Base-by-base conservation (phyloP, 2,113 vertebrate species). In the Collichthys lucidus region DNA sequence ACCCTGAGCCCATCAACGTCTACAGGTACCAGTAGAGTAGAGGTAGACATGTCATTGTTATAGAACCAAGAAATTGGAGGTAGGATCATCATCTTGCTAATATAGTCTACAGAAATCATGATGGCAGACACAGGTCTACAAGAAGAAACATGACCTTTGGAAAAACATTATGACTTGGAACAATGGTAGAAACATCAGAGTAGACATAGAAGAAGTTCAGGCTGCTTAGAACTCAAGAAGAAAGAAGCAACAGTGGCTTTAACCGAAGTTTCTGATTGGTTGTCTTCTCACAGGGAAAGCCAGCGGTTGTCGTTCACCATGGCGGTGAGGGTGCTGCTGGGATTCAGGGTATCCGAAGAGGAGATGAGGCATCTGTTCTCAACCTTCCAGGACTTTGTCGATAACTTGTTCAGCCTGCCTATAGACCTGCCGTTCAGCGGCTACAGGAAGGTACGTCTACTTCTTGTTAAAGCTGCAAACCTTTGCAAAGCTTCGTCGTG, bases 351-450 rank as follows among this genome's bases (percentile, higher is more conserved):
- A 65, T 96, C 97, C 0, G 97, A 99, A 1, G 97, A 98, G 82
- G 97, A 99, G 70, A 96, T 99, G 60, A 93, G 80, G 4, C 94
- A 94, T 62, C 96, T 99, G 75, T 99, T 99, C 1, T 93, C 95
- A 49, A 97, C 98, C 86, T 99, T 97, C 91, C 98, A 99, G 93
- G 96, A 99, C 71, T 99, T 99, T 0, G 96, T 99, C 60, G 97
- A 99, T 92, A 99, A 99, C 0, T 96, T 99, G 74, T 99, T 99
- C 95, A 98, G 97, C 49, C 77, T 99, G 86, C 98, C 98, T 0
- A 94, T 99, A 17, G 98, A 99, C 78, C 91, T 99, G 93, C 98
- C 98, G 2, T 99, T 99, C 67, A 99, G 96, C 0, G 98, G 98
- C 62, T 99, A 98, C 93, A 94, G 98, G 79, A 96, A 96, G 97